These are phyloP conservation scores for Apocheima hispidaria DNA, from an alignment of 2,888 invertebrate species.

Conservation along the genomic window DNA sequence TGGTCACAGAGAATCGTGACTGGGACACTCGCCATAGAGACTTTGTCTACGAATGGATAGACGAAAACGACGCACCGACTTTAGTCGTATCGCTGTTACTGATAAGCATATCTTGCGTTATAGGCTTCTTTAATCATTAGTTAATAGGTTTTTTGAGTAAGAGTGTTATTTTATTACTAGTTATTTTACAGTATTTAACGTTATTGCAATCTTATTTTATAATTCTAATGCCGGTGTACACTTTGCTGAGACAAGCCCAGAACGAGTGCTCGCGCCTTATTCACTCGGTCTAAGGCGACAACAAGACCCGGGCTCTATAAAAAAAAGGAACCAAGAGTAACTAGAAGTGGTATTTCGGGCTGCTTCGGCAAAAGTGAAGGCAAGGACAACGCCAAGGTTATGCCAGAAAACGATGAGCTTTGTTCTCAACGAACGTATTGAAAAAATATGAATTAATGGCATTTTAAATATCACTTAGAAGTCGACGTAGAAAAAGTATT, in stretches of 20 bases:
- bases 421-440: too few relatives aligned
- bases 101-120: slow-evolving; percentile 57
- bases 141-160: background rate
- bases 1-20: slow-evolving; percentile 52
- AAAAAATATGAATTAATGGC: too few relatives aligned
- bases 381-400: too few relatives aligned
- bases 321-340: too few relatives aligned
- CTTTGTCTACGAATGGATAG: slow-evolving; percentile 74
- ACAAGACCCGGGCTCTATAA: too few relatives aligned
- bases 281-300: too few relatives aligned
- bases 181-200: background rate
- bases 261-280: too few relatives aligned
- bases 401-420: too few relatives aligned
- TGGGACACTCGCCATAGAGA: slow-evolving; percentile 59
- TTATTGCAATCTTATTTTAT: slow-evolving; percentile 5
- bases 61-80: slow-evolving; percentile 70
- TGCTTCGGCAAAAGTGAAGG: too few relatives aligned
- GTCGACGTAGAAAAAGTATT: background rate
- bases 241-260: background rate
- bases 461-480: background rate
- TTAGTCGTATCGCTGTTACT: slow-evolving; percentile 63
- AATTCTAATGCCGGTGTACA: background rate
- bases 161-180: background rate
- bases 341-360: too few relatives aligned
- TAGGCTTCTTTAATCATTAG: slow-evolving; percentile 62